Conservation (phyloP, 2,113 vertebrate genomes). For the Canis aureus region DNA sequence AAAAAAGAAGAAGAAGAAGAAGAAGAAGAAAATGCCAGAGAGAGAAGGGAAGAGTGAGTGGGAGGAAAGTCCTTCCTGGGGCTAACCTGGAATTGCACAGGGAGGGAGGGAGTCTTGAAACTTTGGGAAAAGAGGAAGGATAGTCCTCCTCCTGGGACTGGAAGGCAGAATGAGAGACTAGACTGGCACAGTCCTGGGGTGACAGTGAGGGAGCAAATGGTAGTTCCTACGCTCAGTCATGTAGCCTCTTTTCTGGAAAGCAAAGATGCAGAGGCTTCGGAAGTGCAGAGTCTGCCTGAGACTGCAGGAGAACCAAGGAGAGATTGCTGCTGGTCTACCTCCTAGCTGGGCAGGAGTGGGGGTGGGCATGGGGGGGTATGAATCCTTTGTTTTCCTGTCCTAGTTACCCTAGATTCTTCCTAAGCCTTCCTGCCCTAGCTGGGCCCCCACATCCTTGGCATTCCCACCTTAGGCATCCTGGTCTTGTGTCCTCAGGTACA, state of each 20-base stretch:
- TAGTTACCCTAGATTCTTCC: not conserved
- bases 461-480: not conserved
- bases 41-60: not conserved
- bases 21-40: not conserved
- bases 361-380: not conserved
- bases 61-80: not conserved
- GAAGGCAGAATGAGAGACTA: not conserved
- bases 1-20: no score
- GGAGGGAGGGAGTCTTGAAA: not conserved
- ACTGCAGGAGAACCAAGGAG: not conserved
- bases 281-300: not conserved
- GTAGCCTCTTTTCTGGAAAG: not conserved
- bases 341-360: not conserved
- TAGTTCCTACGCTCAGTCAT: not conserved
- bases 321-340: not conserved
- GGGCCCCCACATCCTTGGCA: not conserved
- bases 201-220: not conserved
- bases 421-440: not conserved
- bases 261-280: not conserved
- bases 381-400: not conserved
- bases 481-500: conserved; percentile 80
- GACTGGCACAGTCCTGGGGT: not conserved
- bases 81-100: not conserved
- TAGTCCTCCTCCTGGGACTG: not conserved
- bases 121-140: not conserved